A percentile compares a stretch with the other conserved stretches of the same genome.
phyloP scores from a whole-genome alignment of 2,888 invertebrate species.

The Lepas anatifera region DNA sequence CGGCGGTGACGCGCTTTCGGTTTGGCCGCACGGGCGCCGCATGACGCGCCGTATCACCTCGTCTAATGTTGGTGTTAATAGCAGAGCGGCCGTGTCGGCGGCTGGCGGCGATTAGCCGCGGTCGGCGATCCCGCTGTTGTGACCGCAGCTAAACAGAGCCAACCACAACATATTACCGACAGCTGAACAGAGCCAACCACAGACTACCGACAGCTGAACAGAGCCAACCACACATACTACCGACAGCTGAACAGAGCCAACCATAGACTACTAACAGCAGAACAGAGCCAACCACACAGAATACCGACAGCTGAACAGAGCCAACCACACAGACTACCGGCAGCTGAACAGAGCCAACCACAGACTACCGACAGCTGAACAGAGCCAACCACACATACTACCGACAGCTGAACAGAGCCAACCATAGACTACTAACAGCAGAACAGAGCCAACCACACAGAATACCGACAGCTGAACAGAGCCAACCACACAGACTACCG shows the following conservation, averaged over 20 bases:
- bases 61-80: neutral
- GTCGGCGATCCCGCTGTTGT: neutral
- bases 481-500: too few species aligned
- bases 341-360: too few species aligned
- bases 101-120: neutral
- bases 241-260: too few species aligned
- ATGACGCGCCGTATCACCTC: neutral
- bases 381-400: too few species aligned
- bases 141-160: neutral
- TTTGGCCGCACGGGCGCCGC: neutral
- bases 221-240: neutral
- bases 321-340: too few species aligned
- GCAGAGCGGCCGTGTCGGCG: neutral
- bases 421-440: too few species aligned
- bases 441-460: too few species aligned
- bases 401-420: too few species aligned
- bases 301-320: too few species aligned
- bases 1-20: slow-evolving; percentile 9
- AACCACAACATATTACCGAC: neutral
- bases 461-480: too few species aligned
- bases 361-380: too few species aligned
- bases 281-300: neutral
- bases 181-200: neutral
- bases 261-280: neutral
- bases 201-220: neutral